Conservation (phyloP, 1,140 invertebrate species). For the Magallana ariakensis region DNA sequence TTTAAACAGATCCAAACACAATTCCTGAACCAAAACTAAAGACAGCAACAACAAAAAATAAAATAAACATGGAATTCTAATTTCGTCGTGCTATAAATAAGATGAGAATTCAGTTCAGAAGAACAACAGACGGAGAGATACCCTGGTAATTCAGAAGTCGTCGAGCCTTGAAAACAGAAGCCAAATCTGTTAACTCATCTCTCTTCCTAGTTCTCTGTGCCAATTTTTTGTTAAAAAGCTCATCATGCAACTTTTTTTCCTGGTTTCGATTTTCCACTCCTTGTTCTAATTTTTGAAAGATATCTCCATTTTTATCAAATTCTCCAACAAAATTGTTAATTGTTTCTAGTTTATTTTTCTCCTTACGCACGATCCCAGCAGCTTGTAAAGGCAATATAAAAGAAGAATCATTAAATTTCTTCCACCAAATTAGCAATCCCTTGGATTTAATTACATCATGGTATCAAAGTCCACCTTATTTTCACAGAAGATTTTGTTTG, state of each 20-base stretch:
- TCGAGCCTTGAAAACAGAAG: background rate
- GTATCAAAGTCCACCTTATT: background rate
- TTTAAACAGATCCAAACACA: too few relatives aligned
- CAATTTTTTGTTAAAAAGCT: conserved; percentile 4
- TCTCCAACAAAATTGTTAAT: background rate
- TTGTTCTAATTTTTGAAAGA: conserved; percentile 10
- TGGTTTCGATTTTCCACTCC: conserved; percentile 33
- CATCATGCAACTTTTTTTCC: background rate
- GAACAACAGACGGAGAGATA: background rate
- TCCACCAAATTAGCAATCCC: background rate
- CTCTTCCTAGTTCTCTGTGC: background rate
- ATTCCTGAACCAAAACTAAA: too few relatives aligned
- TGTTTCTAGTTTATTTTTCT: conserved; percentile 22
- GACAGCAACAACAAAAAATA: too few relatives aligned
- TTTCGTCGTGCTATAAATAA: too few relatives aligned
- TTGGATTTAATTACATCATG: background rate
- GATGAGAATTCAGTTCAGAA: background rate
- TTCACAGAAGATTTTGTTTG: background rate
- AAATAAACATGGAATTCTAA: too few relatives aligned
- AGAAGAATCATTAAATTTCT: conserved; percentile 33
- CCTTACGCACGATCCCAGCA: conserved; percentile 27
- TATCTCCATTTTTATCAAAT: conserved; percentile 26
- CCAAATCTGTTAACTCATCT: conserved; percentile 10
- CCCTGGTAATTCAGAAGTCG: conserved; percentile 26
- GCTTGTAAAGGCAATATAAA: conserved; percentile 32